Evolutionary conservation across 2,888 invertebrate genomes (phyloP).

Genomic region (Saturnia japonica): DNA sequence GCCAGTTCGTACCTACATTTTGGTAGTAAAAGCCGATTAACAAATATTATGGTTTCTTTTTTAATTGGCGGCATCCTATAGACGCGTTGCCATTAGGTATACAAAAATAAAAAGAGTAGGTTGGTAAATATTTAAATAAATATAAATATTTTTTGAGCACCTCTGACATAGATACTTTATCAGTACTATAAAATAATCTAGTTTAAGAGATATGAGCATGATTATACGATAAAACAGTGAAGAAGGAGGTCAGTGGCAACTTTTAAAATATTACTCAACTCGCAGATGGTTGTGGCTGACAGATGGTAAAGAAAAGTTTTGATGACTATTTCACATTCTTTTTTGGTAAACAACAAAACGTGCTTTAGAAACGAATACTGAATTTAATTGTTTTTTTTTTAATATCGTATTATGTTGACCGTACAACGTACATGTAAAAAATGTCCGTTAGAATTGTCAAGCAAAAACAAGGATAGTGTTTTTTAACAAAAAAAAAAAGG

Average conservation of each 20-base stretch:
- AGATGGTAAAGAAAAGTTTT: neutral
- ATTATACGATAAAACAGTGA: neutral
- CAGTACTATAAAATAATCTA: neutral
- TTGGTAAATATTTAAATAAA: too few species aligned
- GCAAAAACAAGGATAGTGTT: neutral
- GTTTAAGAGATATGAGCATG: neutral
- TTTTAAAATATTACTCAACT: neutral
- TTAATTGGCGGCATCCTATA: too few species aligned
- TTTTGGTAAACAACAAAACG: neutral
- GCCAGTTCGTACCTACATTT: too few species aligned
- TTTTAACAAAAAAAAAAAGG: neutral
- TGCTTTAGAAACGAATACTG: neutral
- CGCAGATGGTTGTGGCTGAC: neutral
- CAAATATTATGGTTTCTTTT: too few species aligned
- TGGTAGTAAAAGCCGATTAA: too few species aligned
- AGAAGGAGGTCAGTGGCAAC: neutral
- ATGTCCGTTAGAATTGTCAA: neutral
- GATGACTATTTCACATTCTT: neutral
- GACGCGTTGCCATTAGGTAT: too few species aligned
- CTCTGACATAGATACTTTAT: too few species aligned
- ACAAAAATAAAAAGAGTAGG: too few species aligned
- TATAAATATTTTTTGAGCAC: too few species aligned
- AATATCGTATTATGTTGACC: neutral
- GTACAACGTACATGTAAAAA: neutral
- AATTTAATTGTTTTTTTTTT: neutral